Base-by-base conservation (phyloP, 2,888 invertebrate genomes). In the Chromoteleia sp. region DNA sequence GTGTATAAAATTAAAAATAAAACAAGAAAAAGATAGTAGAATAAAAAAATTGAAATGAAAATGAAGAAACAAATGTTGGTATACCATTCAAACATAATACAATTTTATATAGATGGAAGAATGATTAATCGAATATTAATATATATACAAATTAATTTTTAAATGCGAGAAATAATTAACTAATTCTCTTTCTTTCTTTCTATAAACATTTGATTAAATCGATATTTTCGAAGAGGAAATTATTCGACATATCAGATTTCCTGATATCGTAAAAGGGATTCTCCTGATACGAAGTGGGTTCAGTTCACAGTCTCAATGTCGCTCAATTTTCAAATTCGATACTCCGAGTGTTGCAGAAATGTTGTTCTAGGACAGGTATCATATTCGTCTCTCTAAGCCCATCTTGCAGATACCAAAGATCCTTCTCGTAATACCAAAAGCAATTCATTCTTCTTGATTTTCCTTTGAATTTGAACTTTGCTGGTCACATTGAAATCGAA, bases 391-490 rank as follows among this genome's bases (percentile, higher is more conserved):
- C 58, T 63, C 45, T 7, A 33, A 54, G 45, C n/a, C 21, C 21
- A 45, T 63, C 52, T 21, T 41, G 33, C 33, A 33, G 67, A 59
- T 52, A 43, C 50, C 58, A 29, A 73, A 63, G 63, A 54, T 59
- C 36, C 48, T 48, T 59, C 30, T 67, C 21, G 21, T 19, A 59
- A 52, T 41, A 48, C 59, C 50, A 67, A 67, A 75, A 39, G 39
- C 50, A 58, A 75, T 75, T 58, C 56, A 75, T 65, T 58, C 48
- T 48, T 58, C 56, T 75, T 48, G 39, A 75, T 65, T 65, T 48
- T 29, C 65, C 58, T 48, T 65, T 58, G 58, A 75, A 65, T 74
- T n/a, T n/a, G n/a, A 14, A 75, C 65, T 75, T 54, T 65, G 30
- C 14, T 48, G 14, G 21, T 41, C 48, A 6, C 17, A 4, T 14